Evolutionary conservation across 1,140 invertebrate genomes (phyloP).

Genomic region (Caerostris darwini): DNA sequence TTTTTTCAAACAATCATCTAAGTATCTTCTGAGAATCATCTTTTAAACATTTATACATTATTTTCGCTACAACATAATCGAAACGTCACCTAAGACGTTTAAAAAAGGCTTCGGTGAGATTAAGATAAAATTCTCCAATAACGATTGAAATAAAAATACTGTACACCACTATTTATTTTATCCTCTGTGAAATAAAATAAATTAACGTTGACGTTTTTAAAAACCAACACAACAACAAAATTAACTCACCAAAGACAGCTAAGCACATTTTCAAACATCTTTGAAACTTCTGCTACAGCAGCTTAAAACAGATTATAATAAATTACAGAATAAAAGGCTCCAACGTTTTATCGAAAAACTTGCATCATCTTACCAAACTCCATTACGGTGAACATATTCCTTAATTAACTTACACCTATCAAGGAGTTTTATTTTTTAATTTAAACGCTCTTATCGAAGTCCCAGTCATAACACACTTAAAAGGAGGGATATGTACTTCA

Average conservation of each 20-base stretch:
- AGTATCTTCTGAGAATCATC: too few species aligned
- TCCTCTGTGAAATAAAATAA: too few species aligned
- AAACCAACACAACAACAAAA: too few species aligned
- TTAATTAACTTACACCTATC: conserved; percentile 40
- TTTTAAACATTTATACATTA: too few species aligned
- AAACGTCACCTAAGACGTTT: too few species aligned
- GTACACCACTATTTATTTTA: too few species aligned
- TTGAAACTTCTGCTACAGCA: not conserved
- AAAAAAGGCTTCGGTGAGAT: too few species aligned
- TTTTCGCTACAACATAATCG: too few species aligned
- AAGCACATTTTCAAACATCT: conserved; percentile 7
- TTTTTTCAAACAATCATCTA: too few species aligned
- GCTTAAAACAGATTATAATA: not conserved
- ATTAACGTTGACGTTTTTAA: too few species aligned
- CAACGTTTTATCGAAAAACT: not conserved
- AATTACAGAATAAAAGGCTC: not conserved
- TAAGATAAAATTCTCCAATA: too few species aligned
- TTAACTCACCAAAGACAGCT: not conserved
- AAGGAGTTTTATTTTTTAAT: not conserved
- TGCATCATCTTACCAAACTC: not conserved
- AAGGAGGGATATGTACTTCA: conserved; percentile 18
- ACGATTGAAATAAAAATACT: too few species aligned
- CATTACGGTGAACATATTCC: conserved; percentile 7
- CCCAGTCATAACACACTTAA: not conserved
- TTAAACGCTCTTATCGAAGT: conserved; percentile 7